Percentiles rank a stretch among this genome's conserved stretches.
Conservation (phyloP, 1,140 invertebrate species). For the Pseudomyrmex cubaensis region DNA sequence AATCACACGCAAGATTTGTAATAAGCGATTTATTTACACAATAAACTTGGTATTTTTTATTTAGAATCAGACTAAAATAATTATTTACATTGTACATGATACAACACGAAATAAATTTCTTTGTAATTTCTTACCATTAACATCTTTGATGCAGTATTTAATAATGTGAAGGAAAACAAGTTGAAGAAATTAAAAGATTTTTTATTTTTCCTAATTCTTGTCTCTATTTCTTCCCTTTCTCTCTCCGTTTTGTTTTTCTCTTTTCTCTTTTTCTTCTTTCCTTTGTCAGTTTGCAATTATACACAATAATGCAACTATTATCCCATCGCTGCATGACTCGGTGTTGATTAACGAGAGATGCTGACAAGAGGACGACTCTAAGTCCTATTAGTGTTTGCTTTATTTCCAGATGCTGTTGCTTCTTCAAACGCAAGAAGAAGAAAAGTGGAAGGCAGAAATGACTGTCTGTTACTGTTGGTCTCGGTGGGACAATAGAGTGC, state of each 20-base stretch:
- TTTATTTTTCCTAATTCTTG: not conserved
- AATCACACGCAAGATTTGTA: no score
- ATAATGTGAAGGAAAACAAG: not conserved
- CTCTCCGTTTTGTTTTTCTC: conserved; percentile 6
- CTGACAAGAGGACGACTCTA: conserved; percentile 79
- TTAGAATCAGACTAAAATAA: not conserved
- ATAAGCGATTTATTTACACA: no score
- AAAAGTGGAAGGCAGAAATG: conserved; percentile 93
- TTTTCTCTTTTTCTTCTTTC: not conserved
- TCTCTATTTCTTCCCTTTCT: not conserved
- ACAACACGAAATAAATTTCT: conserved; percentile 22
- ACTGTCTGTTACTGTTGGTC: conserved; percentile 86
- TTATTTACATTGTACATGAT: not conserved
- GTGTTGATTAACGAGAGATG: conserved; percentile 64
- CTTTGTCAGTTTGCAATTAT: not conserved
- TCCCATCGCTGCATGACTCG: conserved; percentile 70
- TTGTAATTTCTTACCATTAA: not conserved
- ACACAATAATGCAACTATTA: conserved; percentile 54
- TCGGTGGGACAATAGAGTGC: conserved; percentile 82
- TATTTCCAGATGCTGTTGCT: conserved; percentile 96
- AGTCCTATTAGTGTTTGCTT: conserved; percentile 85
- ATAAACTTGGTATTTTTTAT: no score
- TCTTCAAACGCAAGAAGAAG: conserved; percentile 99
- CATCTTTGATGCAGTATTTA: conserved; percentile 24
- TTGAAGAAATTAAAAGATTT: no score